Evolutionary conservation across 2,888 invertebrate species (phyloP), one percentile per base, ranked within the genome.

Genomic region (Hirudinaria manillensis): DNA sequence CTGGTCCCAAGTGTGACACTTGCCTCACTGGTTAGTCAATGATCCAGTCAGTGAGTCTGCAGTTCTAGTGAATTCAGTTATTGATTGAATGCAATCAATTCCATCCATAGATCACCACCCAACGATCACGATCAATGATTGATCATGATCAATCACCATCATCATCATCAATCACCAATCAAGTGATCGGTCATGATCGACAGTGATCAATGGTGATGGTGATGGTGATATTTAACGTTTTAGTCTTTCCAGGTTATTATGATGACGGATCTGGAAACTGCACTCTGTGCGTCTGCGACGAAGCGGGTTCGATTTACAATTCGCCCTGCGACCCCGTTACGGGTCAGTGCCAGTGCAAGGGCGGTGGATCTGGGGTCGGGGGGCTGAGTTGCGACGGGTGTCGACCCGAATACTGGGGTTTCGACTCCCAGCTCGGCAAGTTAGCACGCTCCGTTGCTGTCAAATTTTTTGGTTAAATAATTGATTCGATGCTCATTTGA

Each of bases 261-360:
- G 24, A 38, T 32, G 38, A 29, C 24, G n/a, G 21, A 3, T 38
- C 29, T 21, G 82, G 81, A 2, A 83, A 83, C 3, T 85, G 85
- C 78, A 65, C 80, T 73, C 75, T 76, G 16, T 85, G 85, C 80
- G 78, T 78, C 34, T 84, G 84, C 77, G 72, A 81, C 53, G n/a
- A 74, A 0, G 45, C 55, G 6, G 83, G 82, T 13, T 79, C 81
- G n/a, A 76, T 82, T 16, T 79, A 79, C 2, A 79, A 78, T 7
- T 81, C 82, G 6, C 55, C 70, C 34, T 84, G 84, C 79, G 80
- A 84, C 76, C 73, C 81, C 0, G 61, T 74, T 74, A 83, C 83
- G 19, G 85, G 84, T 0, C 83, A 84, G 78, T 85, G 85, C 78
- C 80, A 82, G 68, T 85, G 84, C 77, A 76, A 78, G 68, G 76